Evolutionary conservation across 1,140 invertebrate species (phyloP), one percentile per base, ranked within the genome.

Genomic region (Pachyrhynchus sulphureomaculatus): DNA sequence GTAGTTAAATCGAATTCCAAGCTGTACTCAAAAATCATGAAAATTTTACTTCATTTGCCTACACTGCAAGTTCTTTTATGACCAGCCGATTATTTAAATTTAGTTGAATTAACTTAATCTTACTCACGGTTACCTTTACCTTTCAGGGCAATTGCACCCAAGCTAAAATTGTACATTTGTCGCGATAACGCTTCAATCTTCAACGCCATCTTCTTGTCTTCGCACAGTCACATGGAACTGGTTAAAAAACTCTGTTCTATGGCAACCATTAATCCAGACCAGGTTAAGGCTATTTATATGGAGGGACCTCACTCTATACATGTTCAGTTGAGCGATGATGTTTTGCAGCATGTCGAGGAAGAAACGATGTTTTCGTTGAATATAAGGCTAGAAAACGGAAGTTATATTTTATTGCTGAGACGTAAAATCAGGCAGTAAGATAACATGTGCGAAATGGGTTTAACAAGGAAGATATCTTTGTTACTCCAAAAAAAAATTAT

Each of bases 161-260:
- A 88, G 47, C 78, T 93, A 52, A 92, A 89, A 2, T 78, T 95
- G 13, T 94, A 92, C 73, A 85, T 92, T 37, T 89, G 87, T 63
- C 76, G 87, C 59, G 84, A 88, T 53, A 82, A 85, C 67, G 78
- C 76, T 39, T 79, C 77, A 54, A 81, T 88, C 4, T 94, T 89
- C 81, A 86, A 89, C 76, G 89, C 89, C n/a, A 78, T 94, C 10
- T 93, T 91, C 71, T 76, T 95, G 56, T 82, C 88, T 34, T 78
- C 78, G 9, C 79, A 87, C 18, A 85, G 81, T n/a, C 84, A 85
- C 47, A 73, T 72, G 18, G 88, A 90, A 62, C 74, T 95, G 17
- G 74, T 83, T 15, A 78, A 79, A 55, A 92, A 92, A 73, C 73
- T 95, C 23, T 76, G 84, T 6, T 68, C 73, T 0, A 77, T 87